These are phyloP conservation scores for Magallana gigas DNA, from an alignment of 1,140 invertebrate species.

Conservation along the genomic window DNA sequence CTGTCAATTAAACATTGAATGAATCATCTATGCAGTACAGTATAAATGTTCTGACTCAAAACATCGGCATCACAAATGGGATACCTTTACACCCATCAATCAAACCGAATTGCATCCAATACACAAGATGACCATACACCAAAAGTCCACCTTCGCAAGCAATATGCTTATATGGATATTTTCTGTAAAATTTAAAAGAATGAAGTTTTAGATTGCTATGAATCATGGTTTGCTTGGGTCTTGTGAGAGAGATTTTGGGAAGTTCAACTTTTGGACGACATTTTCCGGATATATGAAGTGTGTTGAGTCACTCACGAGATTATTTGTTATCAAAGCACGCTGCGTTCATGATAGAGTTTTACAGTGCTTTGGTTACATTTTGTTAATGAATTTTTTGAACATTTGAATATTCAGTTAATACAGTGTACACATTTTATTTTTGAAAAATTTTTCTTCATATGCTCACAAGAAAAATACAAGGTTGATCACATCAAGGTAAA, in stretches of 20 bases:
- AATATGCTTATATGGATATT: not conserved
- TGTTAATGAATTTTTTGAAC: no score
- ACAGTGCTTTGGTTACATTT: not conserved
- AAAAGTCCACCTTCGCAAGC: not conserved
- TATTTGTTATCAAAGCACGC: not conserved
- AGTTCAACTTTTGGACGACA: not conserved
- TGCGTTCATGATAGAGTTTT: not conserved
- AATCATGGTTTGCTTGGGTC: not conserved
- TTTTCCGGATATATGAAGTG: constrained; percentile 11
- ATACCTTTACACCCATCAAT: not conserved
- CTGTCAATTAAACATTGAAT: constrained; percentile 18
- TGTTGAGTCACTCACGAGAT: not conserved
- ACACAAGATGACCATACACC: not conserved
- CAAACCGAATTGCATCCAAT: not conserved
- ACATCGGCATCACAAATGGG: not conserved
- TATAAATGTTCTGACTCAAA: not conserved
- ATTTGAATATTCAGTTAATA: no score
- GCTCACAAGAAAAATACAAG: no score
- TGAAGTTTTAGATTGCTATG: not conserved
- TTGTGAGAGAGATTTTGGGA: not conserved
- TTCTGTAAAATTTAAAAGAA: not conserved
- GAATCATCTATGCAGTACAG: not conserved
- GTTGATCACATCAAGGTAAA: no score
- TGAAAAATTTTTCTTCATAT: no score
- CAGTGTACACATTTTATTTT: no score